Percentiles rank a stretch among this genome's conserved stretches.
Evolutionary conservation across 2,113 vertebrate genomes (phyloP).

Genomic region (Progne subis): DNA sequence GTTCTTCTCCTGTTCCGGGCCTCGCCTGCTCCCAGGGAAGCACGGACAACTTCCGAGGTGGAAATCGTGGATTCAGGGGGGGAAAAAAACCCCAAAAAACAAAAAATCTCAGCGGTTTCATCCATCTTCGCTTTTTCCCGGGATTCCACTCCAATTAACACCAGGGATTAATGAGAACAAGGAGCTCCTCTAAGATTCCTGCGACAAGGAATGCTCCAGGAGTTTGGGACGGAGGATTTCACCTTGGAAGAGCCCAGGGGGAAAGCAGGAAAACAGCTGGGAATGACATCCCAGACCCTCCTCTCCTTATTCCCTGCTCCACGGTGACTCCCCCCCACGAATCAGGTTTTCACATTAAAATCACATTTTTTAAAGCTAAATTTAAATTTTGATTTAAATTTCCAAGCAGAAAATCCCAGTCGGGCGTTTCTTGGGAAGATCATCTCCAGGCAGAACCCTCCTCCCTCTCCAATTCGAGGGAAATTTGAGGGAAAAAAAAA

Average conservation of each 20-base stretch:
- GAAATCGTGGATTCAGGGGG: not conserved
- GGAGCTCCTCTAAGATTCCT: not conserved
- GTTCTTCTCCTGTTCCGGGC: not conserved
- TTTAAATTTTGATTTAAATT: not conserved
- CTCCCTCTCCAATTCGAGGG: not conserved
- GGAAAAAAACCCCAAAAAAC: no score
- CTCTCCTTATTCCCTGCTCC: not conserved
- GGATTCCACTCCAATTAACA: not conserved
- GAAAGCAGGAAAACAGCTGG: not conserved
- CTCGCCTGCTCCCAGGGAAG: not conserved
- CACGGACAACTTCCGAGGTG: not conserved
- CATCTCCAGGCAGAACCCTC: not conserved
- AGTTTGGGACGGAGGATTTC: not conserved
- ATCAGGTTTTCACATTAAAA: not conserved
- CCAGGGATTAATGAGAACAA: no score
- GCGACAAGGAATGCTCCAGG: not conserved
- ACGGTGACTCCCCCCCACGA: not conserved
- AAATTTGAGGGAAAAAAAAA: not conserved
- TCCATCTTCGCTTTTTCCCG: not conserved
- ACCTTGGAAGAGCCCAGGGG: not conserved
- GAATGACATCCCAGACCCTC: not conserved
- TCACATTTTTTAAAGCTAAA: not conserved
- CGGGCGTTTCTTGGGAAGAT: rapidly evolving
- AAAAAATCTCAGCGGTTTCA: not conserved
- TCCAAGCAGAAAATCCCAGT: not conserved